These are phyloP conservation scores for Nebria ingens DNA, from an alignment of 1,140 invertebrate species.

Conservation along the genomic window DNA sequence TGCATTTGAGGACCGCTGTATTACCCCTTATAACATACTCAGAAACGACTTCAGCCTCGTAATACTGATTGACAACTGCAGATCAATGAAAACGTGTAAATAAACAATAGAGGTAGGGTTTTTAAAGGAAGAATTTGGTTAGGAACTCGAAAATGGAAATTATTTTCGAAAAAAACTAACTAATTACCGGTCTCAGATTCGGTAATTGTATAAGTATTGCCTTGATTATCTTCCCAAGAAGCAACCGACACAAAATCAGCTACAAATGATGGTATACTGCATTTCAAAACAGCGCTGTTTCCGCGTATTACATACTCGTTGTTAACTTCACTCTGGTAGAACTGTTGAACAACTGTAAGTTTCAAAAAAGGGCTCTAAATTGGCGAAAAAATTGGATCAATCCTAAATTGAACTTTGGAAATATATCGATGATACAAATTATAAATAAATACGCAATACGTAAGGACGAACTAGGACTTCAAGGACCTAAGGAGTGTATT, in stretches of 20 bases:
- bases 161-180: constrained; percentile 7
- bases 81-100: constrained; percentile 19
- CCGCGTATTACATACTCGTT: constrained; percentile 89
- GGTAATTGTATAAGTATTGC: constrained; percentile 52
- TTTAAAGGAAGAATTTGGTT: background rate
- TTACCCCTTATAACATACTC: constrained; percentile 89
- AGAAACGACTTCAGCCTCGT: constrained; percentile 84
- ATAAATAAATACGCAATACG: no score
- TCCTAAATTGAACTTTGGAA: no score
- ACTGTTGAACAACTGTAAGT: constrained; percentile 71
- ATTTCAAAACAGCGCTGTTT: constrained; percentile 87
- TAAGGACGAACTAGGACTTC: no score
- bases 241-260: constrained; percentile 81
- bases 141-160: background rate
- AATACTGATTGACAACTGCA: constrained; percentile 81
- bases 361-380: no score
- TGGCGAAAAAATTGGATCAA: no score
- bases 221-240: constrained; percentile 74
- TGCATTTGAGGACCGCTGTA: constrained; percentile 84
- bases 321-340: constrained; percentile 82
- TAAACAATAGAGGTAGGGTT: background rate
- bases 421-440: no score
- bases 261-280: constrained; percentile 85
- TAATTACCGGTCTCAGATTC: constrained; percentile 52
- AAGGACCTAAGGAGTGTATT: no score